Conservation (phyloP, 2,797 vertebrate genomes). For the Cirrhinus mrigala region DNA sequence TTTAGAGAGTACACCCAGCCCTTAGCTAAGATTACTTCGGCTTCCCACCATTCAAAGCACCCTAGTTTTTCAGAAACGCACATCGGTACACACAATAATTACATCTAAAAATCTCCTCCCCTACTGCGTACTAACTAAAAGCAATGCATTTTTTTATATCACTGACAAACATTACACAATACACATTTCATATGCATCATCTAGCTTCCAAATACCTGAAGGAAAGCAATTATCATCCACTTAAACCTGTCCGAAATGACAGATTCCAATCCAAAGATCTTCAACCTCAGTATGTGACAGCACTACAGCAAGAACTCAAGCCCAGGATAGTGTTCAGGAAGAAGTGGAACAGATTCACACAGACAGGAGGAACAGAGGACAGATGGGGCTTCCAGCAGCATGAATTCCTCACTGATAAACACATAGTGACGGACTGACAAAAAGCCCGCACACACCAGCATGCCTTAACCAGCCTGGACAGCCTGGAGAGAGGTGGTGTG, state of each 20-base stretch:
- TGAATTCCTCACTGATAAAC: conserved; percentile 45
- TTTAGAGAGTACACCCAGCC: neutral
- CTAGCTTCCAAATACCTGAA: neutral
- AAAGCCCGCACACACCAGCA: conserved; percentile 24
- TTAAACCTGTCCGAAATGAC: neutral
- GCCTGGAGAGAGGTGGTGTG: neutral
- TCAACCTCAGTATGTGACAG: neutral
- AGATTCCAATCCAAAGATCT: neutral
- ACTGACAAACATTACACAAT: conserved; percentile 7
- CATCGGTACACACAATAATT: neutral
- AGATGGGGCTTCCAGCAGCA: conserved; percentile 46
- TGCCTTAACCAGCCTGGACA: conserved; percentile 54
- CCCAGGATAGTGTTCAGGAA: neutral
- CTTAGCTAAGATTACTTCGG: neutral
- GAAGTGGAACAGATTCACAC: conserved; percentile 47
- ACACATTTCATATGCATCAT: neutral
- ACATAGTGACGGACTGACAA: conserved; percentile 54
- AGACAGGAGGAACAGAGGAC: conserved; percentile 46
- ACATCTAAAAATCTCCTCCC: neutral
- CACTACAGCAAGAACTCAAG: neutral
- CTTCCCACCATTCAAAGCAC: neutral
- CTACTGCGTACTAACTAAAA: neutral
- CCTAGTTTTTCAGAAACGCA: neutral
- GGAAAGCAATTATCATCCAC: neutral
- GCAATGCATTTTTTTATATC: neutral